Base-by-base conservation (phyloP, 2,888 invertebrate species). In the Emmelina monodactyla region DNA sequence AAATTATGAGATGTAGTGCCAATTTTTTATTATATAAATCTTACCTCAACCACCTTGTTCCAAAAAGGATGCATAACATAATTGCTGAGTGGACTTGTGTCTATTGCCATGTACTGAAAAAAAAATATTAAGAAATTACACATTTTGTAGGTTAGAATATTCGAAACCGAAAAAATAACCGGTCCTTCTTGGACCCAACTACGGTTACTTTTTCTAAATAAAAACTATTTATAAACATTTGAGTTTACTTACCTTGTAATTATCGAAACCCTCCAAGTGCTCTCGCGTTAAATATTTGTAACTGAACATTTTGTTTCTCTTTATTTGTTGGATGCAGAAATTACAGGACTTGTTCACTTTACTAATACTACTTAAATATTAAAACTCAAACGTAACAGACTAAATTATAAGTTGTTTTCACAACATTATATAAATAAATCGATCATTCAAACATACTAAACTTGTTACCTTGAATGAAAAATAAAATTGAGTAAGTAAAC, bases 1-100 rank as follows among this genome's bases (percentile, higher is more conserved):
- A n/a, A n/a, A n/a, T n/a, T n/a, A n/a, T n/a, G n/a, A n/a, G n/a
- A n/a, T n/a, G n/a, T n/a, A n/a, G n/a, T n/a, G n/a, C n/a, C n/a
- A n/a, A n/a, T n/a, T n/a, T n/a, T n/a, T n/a, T n/a, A n/a, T n/a
- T n/a, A n/a, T n/a, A n/a, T n/a, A n/a, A n/a, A n/a, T 68, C 83
- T 83, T 80, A 97, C 98, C 88, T 95, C 87, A 11, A 99, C 97
- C 41, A 94, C 85, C 85, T 88, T 89, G 70, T 99, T 93, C 99
- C 99, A 99, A 79, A 99, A 99, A 31, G 99, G 99, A 75, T 99
- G 98, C 92, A 97, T 98, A 44, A 99, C 87, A 85, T 99, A 97
- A 40, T 93, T 91, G 69, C 97, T 96, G 34, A 99, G 82, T 0
- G 98, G 96, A 55, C 96, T 97, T 16, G 95, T 97, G 69, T 99